Base-by-base conservation (phyloP, 37 sponge, comb jelly and placozoan genomes). In the Axinella damicornis region DNA sequence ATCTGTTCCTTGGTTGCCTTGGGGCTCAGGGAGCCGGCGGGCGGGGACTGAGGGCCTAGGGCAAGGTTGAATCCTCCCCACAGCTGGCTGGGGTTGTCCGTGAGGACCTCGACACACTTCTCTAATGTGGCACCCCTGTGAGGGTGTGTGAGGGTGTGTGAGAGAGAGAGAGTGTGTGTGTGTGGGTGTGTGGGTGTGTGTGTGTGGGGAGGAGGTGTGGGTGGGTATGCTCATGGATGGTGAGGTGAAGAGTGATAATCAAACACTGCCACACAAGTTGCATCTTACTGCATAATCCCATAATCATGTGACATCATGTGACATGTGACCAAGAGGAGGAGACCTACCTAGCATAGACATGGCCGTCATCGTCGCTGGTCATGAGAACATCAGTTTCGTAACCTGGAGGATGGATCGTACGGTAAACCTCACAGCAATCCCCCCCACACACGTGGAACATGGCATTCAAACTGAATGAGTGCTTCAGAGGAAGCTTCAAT, bases 101-200 rank as follows among this genome's bases (percentile, higher is more conserved):
- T 95, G 22, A 95, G 70, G 21, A 90, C 40, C 31, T 91, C 85
- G 0, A 91, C 89, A 22, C 84, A 79, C 30, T 82, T 83, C 85
- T 95, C 95, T 16, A 95, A 17, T 33, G 89, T 85, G 31, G 85
- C 89, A 68, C 92, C 95, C 83, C 92, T 95, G 69, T 27, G 56
- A 27, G 37, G 53, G 20, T 17, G 16, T 11, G 20, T 63, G 20
- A 60, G 38, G 65, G 31, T n/a, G 31, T 15, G 15, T 33, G 66
- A 24, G 65, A 62, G 58, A 20, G n/a, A n/a, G n/a, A n/a, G n/a
- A n/a, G 53, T 33, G 59, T 18, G 46, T 27, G 68, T 38, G 74
- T 21, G 52, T 38, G 52, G 5, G 36, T 39, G 74, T n/a, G 52
- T 39, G 37, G 5, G 36, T 52, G 52, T 52, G 54, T 16, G 31